Conservation (phyloP, 2,888 invertebrate genomes). For the Macropis europaea region DNA sequence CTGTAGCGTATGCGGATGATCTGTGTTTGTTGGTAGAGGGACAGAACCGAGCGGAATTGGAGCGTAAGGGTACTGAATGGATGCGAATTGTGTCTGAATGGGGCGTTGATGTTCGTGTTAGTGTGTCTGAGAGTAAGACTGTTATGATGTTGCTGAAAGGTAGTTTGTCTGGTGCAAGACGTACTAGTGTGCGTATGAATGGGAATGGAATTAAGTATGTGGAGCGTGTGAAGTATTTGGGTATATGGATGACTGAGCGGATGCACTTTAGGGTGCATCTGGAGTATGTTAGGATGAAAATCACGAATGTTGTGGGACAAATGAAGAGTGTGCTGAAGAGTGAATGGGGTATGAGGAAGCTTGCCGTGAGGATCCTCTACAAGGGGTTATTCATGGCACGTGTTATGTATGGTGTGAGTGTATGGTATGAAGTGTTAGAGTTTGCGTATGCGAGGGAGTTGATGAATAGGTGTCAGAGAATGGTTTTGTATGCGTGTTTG, state of each 20-base stretch:
- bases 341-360: constrained; percentile 36
- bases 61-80: too few relatives aligned
- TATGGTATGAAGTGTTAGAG: constrained; percentile 13
- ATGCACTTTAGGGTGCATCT: constrained; percentile 35
- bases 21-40: too few relatives aligned
- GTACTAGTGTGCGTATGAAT: constrained; percentile 4
- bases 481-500: constrained; percentile 35
- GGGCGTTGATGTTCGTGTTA: too few relatives aligned
- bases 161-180: not conserved
- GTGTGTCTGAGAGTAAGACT: too few relatives aligned
- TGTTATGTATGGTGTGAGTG: constrained; percentile 35
- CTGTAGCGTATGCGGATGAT: not conserved
- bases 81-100: too few relatives aligned
- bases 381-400: constrained; percentile 19
- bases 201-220: not conserved
- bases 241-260: constrained; percentile 8
- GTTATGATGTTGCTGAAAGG: constrained; percentile 27
- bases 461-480: constrained; percentile 15
- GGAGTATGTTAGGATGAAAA: not conserved
- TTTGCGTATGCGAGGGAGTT: not conserved
- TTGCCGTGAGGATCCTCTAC: not conserved
- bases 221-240: constrained; percentile 17
- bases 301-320: not conserved
- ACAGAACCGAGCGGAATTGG: too few relatives aligned
- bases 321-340: constrained; percentile 26